phyloP scores from a whole-genome alignment of 2,113 vertebrate genomes.

The Apodemus sylvaticus region DNA sequence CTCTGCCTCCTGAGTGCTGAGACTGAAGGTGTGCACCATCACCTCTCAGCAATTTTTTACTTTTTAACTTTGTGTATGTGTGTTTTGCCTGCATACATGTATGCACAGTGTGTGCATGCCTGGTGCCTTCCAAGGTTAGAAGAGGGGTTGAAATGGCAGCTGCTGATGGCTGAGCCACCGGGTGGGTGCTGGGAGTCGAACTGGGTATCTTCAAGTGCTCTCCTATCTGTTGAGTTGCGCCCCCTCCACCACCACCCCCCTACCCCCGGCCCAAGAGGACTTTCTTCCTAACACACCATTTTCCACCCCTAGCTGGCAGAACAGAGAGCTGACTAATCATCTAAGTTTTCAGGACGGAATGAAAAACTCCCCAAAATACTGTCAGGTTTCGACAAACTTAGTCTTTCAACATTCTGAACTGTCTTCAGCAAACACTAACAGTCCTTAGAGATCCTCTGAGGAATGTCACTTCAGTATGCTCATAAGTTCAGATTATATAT shows the following conservation, averaged over 20 bases:
- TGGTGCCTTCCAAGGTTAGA: not conserved
- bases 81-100: not conserved
- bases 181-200: not conserved
- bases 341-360: constrained; percentile 19
- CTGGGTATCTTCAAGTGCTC: not conserved
- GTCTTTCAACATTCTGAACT: constrained; percentile 9
- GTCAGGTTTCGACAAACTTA: not conserved
- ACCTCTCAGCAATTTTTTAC: too few relatives aligned
- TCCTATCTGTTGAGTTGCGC: not conserved
- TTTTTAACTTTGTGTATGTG: too few relatives aligned
- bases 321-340: not conserved
- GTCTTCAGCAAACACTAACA: not conserved
- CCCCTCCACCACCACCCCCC: too few relatives aligned
- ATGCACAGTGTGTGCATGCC: too few relatives aligned
- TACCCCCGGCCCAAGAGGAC: not conserved
- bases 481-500: not conserved
- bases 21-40: not conserved
- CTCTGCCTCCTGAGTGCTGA: not conserved
- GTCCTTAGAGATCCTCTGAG: not conserved
- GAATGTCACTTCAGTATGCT: not conserved
- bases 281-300: not conserved
- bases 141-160: not conserved
- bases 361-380: not conserved
- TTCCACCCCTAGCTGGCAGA: not conserved
- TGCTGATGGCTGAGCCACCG: not conserved